Evolutionary conservation across 2,797 vertebrate genomes (phyloP).

Genomic region (Oceanodroma leucorhoa): DNA sequence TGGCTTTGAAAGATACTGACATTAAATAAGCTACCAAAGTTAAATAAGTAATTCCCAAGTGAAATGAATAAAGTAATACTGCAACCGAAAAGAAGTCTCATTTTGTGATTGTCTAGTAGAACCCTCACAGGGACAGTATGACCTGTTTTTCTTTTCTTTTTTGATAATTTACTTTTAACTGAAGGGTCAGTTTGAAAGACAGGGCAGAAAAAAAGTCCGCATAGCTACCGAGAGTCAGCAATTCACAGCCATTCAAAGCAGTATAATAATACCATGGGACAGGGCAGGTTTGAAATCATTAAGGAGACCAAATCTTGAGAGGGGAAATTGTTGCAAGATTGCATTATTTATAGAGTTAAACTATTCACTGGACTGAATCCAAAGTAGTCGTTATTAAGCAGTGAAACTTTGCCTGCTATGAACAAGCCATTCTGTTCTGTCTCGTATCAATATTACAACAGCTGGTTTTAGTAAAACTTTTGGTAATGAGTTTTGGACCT

Average conservation of each 20-base stretch:
- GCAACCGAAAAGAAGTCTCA: not conserved
- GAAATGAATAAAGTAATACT: not conserved
- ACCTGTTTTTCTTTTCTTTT: not conserved
- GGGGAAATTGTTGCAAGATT: constrained; percentile 63
- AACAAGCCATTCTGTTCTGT: constrained; percentile 37
- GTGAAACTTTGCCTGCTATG: constrained; percentile 29
- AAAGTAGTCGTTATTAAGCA: constrained; percentile 47
- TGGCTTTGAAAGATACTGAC: not conserved
- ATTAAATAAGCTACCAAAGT: not conserved
- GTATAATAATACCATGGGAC: not conserved
- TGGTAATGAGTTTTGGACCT: constrained; percentile 21
- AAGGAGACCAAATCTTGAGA: constrained; percentile 45
- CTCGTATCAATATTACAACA: constrained; percentile 36
- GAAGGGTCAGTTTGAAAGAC: not conserved
- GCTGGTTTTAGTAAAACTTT: constrained; percentile 26
- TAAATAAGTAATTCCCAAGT: not conserved
- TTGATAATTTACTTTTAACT: not conserved
- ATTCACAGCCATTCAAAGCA: not conserved
- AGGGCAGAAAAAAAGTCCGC: not conserved
- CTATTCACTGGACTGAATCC: constrained; percentile 54
- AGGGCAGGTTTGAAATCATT: constrained; percentile 37
- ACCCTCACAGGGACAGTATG: not conserved
- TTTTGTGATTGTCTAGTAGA: not conserved
- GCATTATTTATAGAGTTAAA: constrained; percentile 71
- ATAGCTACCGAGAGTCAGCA: not conserved